These are phyloP conservation scores for Mya arenaria DNA, from an alignment of 1,140 invertebrate genomes.

Conservation along the genomic window DNA sequence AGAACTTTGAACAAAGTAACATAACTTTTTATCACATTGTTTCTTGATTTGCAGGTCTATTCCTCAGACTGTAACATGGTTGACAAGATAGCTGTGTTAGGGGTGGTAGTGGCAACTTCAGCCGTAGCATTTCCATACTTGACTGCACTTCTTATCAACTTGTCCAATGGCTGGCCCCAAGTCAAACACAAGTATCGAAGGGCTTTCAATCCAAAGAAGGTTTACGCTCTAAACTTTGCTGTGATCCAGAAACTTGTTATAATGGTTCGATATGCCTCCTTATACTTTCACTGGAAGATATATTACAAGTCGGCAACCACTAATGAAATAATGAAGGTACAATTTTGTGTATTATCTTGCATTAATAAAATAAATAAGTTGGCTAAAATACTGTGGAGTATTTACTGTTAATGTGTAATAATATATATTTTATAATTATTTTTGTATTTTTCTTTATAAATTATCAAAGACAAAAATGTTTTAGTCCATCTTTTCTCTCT, in stretches of 20 bases:
- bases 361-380: too few species aligned
- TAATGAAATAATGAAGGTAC: conserved; percentile 74
- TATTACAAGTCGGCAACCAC: conserved; percentile 71
- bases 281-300: conserved; percentile 72
- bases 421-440: too few species aligned
- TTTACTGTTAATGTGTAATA: too few species aligned
- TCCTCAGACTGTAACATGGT: not conserved
- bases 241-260: conserved; percentile 70
- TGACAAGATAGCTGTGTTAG: conserved; percentile 13
- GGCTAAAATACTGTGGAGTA: too few species aligned
- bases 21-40: too few species aligned
- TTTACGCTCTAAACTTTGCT: conserved; percentile 75
- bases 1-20: too few species aligned
- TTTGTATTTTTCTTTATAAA: too few species aligned
- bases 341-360: not conserved
- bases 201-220: conserved; percentile 76
- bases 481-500: too few species aligned
- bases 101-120: conserved; percentile 33
- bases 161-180: conserved; percentile 77
- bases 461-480: too few species aligned
- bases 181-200: conserved; percentile 67
- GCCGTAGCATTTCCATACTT: conserved; percentile 76
- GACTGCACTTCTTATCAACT: conserved; percentile 71
- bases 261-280: conserved; percentile 65
- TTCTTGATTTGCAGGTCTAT: too few species aligned